Conservation (phyloP, 2,113 vertebrate species). For the Aegotheles bennettii region DNA sequence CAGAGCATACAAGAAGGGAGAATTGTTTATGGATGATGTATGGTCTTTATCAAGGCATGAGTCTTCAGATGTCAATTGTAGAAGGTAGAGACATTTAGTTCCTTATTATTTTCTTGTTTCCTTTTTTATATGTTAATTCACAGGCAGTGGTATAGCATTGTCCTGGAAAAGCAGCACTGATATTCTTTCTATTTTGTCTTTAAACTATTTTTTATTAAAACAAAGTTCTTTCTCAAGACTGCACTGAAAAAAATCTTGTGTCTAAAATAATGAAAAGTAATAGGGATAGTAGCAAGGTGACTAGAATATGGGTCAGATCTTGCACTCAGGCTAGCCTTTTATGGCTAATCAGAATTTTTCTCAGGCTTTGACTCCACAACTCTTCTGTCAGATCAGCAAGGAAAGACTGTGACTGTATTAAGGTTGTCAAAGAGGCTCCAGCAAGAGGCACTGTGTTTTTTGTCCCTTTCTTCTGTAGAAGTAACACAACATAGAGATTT, state of each 20-base stretch:
- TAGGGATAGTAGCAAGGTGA: background rate
- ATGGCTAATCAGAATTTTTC: background rate
- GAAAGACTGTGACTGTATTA: background rate
- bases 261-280: background rate
- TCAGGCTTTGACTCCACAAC: background rate
- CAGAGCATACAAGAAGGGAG: conserved; percentile 82
- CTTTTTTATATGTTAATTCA: rapidly evolving
- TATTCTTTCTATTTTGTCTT: background rate
- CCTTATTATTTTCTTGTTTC: background rate
- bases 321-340: background rate
- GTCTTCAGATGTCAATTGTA: conserved; percentile 84
- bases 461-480: background rate
- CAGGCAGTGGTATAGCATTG: background rate
- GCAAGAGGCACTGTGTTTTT: background rate
- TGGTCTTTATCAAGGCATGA: conserved; percentile 87
- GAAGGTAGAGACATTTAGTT: conserved; percentile 75
- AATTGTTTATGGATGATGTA: conserved; percentile 83
- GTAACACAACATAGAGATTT: background rate
- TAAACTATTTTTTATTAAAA: background rate
- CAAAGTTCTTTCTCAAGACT: background rate
- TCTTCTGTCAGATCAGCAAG: background rate
- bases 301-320: background rate
- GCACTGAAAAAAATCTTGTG: background rate
- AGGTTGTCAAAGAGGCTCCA: background rate
- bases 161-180: background rate